phyloP scores from a whole-genome alignment of 2,113 vertebrate genomes.

The Heptranchias perlo region DNA sequence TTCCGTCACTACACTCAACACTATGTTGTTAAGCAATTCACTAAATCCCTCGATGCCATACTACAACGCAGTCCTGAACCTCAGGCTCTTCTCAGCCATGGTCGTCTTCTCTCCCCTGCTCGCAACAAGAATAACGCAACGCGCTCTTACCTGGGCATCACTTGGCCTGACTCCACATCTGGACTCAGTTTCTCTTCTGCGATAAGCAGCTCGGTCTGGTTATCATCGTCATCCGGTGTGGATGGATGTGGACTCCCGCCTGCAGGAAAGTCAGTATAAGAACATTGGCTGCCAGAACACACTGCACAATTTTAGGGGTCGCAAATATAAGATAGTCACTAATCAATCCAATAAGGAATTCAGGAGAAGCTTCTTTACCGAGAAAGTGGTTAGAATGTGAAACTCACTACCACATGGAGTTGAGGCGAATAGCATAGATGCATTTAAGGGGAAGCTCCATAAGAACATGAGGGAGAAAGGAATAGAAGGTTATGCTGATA shows the following conservation, averaged over 20 bases:
- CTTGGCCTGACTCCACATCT: conserved; percentile 79
- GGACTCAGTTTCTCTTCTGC: conserved; percentile 96
- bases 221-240: conserved; percentile 91
- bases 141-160: conserved; percentile 80
- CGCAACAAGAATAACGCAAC: neutral
- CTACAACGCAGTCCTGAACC: neutral
- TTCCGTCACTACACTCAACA: neutral
- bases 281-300: neutral
- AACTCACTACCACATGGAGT: neutral
- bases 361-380: neutral
- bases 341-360: neutral
- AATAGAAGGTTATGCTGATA: neutral
- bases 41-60: too few relatives aligned
- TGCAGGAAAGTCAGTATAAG: conserved; percentile 46
- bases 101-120: neutral
- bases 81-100: neutral
- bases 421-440: neutral
- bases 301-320: neutral
- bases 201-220: conserved; percentile 86
- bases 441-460: neutral
- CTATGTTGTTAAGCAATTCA: neutral
- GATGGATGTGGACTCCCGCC: conserved; percentile 94
- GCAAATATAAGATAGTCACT: neutral
- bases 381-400: neutral
- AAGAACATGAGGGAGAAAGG: neutral